Percentiles rank a stretch among this genome's conserved stretches.
phyloP scores from a whole-genome alignment of 2,113 vertebrate species.

The Mobula hypostoma region DNA sequence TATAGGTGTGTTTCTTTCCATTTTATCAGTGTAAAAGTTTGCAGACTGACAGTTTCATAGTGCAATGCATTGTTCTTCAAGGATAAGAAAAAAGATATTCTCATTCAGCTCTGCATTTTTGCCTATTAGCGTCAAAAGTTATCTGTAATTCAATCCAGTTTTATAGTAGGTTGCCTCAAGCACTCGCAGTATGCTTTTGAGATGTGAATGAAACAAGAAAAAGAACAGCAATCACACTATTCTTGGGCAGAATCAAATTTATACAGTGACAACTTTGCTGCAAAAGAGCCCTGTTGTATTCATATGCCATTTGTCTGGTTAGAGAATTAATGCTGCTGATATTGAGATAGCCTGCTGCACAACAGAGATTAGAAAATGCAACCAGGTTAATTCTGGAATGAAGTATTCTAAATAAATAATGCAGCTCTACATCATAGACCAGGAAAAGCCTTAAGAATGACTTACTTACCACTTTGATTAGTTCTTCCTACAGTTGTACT shows the following conservation, averaged over 20 bases:
- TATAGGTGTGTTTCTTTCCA: background rate
- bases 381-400: background rate
- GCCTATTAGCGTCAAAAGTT: background rate
- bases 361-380: background rate
- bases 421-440: background rate
- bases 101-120: background rate
- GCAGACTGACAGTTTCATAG: background rate
- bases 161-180: background rate
- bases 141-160: background rate
- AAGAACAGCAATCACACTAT: background rate
- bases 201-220: background rate
- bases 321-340: background rate
- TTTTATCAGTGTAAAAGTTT: background rate
- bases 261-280: background rate
- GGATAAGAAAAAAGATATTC: slow-evolving; percentile 9
- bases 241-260: background rate
- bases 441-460: background rate
- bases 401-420: background rate
- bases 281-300: background rate
- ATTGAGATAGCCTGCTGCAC: background rate
- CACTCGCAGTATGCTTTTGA: background rate
- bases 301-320: background rate
- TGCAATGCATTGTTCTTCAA: background rate
- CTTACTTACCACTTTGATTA: background rate
- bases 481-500: background rate